Base-by-base conservation (phyloP, 2,113 vertebrate species). In the Semnornis frantzii region DNA sequence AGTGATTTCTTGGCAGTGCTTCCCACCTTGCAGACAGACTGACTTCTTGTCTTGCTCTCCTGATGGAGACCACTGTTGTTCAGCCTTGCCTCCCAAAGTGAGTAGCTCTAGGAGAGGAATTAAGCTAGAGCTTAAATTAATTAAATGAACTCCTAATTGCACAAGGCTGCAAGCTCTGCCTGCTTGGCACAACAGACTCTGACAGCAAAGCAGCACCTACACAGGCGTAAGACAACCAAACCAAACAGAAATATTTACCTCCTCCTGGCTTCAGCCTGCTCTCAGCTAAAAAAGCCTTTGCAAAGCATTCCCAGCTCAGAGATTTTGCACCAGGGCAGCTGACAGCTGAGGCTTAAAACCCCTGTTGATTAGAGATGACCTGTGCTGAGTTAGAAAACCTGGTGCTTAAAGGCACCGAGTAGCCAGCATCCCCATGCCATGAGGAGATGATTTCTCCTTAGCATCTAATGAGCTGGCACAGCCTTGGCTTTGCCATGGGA, bases 261-360 rank as follows among this genome's bases (percentile, higher is more conserved):
- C n/a, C 21, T 75, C 59, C 50, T 72, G 62, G 34, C 24, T 82
- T 60, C 74, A 75, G 19, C 15, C 59, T 39, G 6, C 7, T 48
- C 23, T 7, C 34, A 30, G 10, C 60, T 64, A 55, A 68, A 33
- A 81, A n/a, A 77, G 6, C 8, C 46, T 68, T 46, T 71, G 4
- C 50, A 71, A 77, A 57, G 46, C 20, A 14, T 60, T 71, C 60
- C 34, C 42, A 63, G n/a, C 30, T 74, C 48, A 60, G 30, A 71
- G 5, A 17, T 19, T 50, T 54, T 82, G 23, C 75, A 63, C 7
- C n/a, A 87, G 82, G 69, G 59, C 50, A 69, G 37, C 74, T 70
- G 69, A 50, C 87, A 93, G 83, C 63, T 82, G 60, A 91, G 57
- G 46, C 42, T 91, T 87, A 85, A 94, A 89, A 25, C 1, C 16